Evolutionary conservation across 2,797 vertebrate genomes (phyloP).

Genomic region (Uromys caudimaculatus): DNA sequence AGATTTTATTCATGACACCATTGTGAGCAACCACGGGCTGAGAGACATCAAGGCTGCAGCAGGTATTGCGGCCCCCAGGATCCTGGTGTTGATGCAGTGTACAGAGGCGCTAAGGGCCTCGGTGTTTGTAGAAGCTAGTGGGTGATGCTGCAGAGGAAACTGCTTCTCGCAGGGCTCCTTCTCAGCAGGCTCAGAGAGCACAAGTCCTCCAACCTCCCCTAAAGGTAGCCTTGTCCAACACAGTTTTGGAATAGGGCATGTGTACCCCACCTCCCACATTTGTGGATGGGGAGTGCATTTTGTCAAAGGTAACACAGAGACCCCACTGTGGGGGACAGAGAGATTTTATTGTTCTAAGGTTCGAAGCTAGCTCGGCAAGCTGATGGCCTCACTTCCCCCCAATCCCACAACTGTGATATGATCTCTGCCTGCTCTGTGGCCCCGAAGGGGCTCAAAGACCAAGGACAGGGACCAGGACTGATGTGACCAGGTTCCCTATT

Average conservation of each 20-base stretch:
- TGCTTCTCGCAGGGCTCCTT: not conserved
- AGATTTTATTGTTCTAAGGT: not conserved
- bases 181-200: not conserved
- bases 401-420: too few relatives aligned
- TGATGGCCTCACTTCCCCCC: too few relatives aligned
- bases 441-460: not conserved
- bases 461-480: not conserved
- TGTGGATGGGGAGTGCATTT: not conserved
- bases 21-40: not conserved
- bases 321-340: not conserved
- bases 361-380: not conserved
- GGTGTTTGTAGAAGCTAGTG: not conserved
- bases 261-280: not conserved
- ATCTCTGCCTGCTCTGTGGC: not conserved
- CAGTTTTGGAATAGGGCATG: not conserved
- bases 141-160: not conserved
- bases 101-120: not conserved
- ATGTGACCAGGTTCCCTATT: not conserved
- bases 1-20: not conserved
- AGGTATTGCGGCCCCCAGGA: not conserved
- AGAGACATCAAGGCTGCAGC: not conserved
- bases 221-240: not conserved
- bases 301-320: not conserved
- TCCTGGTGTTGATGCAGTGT: not conserved
- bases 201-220: too few relatives aligned